These are phyloP conservation scores for Brotula barbata DNA, from an alignment of 2,797 vertebrate species.

Conservation along the genomic window DNA sequence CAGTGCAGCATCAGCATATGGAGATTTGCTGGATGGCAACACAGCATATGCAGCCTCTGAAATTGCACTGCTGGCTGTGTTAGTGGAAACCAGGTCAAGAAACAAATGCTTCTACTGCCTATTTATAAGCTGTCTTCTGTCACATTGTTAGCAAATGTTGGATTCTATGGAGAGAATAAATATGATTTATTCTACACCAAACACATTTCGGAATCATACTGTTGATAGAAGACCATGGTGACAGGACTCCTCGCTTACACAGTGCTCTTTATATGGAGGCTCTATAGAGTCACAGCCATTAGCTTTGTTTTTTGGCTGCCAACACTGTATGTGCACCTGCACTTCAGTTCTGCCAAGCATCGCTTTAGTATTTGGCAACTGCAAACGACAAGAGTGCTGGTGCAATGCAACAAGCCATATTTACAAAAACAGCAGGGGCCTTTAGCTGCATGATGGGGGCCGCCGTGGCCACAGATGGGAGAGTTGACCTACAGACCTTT, in stretches of 20 bases:
- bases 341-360: neutral
- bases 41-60: neutral
- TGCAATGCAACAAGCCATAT: too few species aligned
- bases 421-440: neutral
- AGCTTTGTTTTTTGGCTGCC: neutral
- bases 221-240: neutral
- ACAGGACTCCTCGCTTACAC: neutral
- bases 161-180: neutral
- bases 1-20: neutral
- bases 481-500: neutral
- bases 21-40: neutral
- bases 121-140: neutral
- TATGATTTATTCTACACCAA: neutral
- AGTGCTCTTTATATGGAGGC: neutral
- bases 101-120: neutral
- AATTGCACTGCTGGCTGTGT: neutral
- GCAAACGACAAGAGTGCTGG: too few species aligned
- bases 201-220: neutral
- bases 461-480: neutral
- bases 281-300: neutral
- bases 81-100: neutral
- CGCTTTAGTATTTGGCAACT: neutral
- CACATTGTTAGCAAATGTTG: neutral
- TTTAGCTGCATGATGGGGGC: neutral
- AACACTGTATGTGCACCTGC: neutral